Evolutionary conservation across 2,113 vertebrate species (phyloP), one percentile per base, ranked within the genome.

Genomic region (Solea solea): DNA sequence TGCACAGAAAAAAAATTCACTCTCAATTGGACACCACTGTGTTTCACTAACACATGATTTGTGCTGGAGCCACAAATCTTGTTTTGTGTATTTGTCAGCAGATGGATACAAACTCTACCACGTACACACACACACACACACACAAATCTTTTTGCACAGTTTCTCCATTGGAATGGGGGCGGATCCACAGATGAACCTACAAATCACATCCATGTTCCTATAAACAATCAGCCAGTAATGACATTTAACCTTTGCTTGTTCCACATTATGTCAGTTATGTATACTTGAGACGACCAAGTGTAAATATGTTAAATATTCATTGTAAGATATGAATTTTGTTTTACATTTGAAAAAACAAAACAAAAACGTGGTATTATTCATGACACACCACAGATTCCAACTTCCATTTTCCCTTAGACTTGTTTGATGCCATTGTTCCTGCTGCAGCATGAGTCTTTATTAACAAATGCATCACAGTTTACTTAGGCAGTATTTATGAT

Each of bases 11-110:
- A 53, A 42, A 52, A 10, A 7, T 15, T 3, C 2, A 40, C 27
- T 65, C 25, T 15, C 44, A 62, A 34, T 15, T 58, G 34, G 39
- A 58, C 15, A 41, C 56, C 3, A 51, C 45, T 9, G 10, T 56
- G 64, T 46, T 48, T 49, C 15, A 59, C 34, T n/a, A 46, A 50
- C 27, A 63, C 45, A 39, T 40, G 48, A 50, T 45, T 1, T n/a
- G 60, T 10, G 27, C 44, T 40, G 46, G 61, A 21, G 28, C 21
- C 34, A 52, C 49, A 52, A 14, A 64, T 52, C n/a, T 41, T 21
- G 62, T 50, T 44, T 44, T 27, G 50, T 44, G 16, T 44, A 27
- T 64, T 52, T 64, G 34, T 65, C 16, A 54, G 39, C 41, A 8
- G 50, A 27, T 15, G 39, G 16, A 53, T 9, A 44, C 39, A 53